phyloP scores from a whole-genome alignment of 2,797 vertebrate species.

The Neosilurus hyrtlii region DNA sequence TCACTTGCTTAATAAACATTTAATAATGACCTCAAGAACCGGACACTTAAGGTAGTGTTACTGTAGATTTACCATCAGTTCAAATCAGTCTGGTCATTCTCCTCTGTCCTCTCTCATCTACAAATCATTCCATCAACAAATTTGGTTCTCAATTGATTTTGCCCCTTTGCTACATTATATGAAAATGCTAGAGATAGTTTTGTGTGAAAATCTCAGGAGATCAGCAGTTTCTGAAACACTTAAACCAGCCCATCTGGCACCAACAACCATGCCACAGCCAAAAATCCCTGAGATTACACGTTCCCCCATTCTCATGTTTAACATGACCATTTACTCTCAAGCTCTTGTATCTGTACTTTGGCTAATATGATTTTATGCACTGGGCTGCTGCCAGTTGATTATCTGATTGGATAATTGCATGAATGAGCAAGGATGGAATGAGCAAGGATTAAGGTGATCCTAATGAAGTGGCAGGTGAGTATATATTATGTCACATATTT shows the following conservation, averaged over 20 bases:
- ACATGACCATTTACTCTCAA: not conserved
- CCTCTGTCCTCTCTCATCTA: not conserved
- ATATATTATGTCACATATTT: not conserved
- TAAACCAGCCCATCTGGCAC: not conserved
- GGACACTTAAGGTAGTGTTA: not conserved
- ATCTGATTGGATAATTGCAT: not conserved
- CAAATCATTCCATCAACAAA: not conserved
- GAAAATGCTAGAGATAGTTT: not conserved
- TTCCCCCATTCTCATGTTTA: not conserved
- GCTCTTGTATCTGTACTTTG: not conserved
- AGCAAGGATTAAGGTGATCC: not conserved
- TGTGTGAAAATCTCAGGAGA: not conserved
- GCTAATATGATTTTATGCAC: not conserved
- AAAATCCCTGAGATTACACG: not conserved
- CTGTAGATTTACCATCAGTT: not conserved
- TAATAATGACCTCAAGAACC: not conserved
- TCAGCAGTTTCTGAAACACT: not conserved
- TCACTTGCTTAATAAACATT: not conserved
- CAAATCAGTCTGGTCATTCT: not conserved
- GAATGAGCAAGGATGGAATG: not conserved
- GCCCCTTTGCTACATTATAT: not conserved
- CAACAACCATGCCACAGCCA: not conserved
- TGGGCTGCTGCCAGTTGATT: not conserved
- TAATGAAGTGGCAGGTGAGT: not conserved
- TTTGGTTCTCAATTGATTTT: not conserved